A percentile compares a stretch with the other conserved stretches of the same genome.
Evolutionary conservation across 2,797 vertebrate species (phyloP).

Genomic region (Urosaurus nigricauda): DNA sequence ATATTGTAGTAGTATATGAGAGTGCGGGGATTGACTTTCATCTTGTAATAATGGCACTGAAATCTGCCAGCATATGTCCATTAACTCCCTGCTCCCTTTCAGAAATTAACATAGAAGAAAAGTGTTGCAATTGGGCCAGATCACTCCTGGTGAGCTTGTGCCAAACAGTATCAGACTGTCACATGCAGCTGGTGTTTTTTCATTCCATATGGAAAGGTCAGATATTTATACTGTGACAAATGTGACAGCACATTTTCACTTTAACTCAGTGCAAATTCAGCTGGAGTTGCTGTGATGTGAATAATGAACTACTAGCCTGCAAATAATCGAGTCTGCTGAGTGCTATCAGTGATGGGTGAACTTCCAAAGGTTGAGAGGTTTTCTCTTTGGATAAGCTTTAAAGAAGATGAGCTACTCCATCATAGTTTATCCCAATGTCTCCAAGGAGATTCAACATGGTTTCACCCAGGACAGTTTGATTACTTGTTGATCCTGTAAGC

Average conservation of each 20-base stretch:
- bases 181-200: conserved; percentile 37
- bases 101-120: conserved; percentile 41
- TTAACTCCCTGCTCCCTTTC: conserved; percentile 31
- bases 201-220: conserved; percentile 58
- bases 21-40: not conserved
- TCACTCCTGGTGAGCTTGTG: conserved; percentile 2
- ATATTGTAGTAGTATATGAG: not conserved
- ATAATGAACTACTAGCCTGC: conserved; percentile 50
- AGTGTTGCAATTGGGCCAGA: conserved; percentile 39
- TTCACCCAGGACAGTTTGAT: not conserved
- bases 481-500: not conserved
- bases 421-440: conserved; percentile 44
- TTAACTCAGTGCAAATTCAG: conserved; percentile 51
- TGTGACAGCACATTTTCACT: conserved; percentile 57
- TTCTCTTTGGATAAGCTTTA: conserved; percentile 29
- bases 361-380: not conserved
- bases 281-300: conserved; percentile 45
- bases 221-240: conserved; percentile 51
- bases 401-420: conserved; percentile 33
- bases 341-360: conserved; percentile 22
- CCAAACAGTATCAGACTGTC: conserved; percentile 46
- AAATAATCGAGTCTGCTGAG: conserved; percentile 59
- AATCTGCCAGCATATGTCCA: not conserved
- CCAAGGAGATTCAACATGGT: not conserved
- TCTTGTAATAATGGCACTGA: conserved; percentile 12